Conservation (phyloP, 2,888 invertebrate species). For the Rotaria sp. region DNA sequence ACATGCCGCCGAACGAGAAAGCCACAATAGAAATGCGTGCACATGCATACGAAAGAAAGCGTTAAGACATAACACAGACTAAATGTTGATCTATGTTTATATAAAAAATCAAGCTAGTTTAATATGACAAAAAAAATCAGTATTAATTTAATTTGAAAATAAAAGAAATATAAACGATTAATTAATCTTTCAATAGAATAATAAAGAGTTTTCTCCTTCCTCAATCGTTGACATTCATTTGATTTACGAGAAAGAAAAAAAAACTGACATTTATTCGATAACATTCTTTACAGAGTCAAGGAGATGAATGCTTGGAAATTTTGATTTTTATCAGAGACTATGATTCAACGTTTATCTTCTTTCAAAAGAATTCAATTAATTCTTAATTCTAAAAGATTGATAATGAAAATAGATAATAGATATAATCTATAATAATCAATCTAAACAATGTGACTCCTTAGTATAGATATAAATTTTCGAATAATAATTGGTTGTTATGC, state of each 20-base stretch:
- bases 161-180: not conserved
- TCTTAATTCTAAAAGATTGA: too few relatives aligned
- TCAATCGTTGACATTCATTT: not conserved
- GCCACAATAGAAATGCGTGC: not conserved
- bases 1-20: not conserved
- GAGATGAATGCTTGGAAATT: too few relatives aligned
- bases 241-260: too few relatives aligned
- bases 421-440: too few relatives aligned
- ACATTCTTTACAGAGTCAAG: too few relatives aligned
- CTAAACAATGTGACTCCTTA: too few relatives aligned
- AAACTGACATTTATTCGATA: too few relatives aligned
- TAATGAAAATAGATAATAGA: too few relatives aligned
- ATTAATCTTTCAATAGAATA: not conserved
- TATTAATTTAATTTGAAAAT: not conserved
- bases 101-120: not conserved
- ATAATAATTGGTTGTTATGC: not conserved
- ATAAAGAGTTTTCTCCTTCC: not conserved
- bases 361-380: too few relatives aligned
- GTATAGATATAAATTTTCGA: not conserved
- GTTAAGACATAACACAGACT: not conserved
- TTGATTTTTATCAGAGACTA: too few relatives aligned
- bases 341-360: too few relatives aligned
- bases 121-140: too few relatives aligned
- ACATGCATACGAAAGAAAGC: not conserved
- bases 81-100: not conserved